Evolutionary conservation across 23 tunicate species (phyloP).

Genomic region (Corella eumyota): DNA sequence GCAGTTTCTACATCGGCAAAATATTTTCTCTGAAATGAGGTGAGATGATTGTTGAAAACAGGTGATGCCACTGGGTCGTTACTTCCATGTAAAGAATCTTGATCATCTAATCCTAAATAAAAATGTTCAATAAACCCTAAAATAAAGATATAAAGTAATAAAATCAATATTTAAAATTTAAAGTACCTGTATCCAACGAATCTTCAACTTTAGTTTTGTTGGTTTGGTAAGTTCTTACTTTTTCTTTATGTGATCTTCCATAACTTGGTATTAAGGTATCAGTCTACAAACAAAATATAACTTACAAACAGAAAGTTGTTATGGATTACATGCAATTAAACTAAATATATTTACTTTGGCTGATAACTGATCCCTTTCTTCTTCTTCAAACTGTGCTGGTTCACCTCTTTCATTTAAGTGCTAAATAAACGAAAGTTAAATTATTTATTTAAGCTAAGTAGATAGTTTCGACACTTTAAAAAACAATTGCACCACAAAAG

Average conservation of each 20-base stretch:
- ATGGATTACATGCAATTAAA: too few species aligned
- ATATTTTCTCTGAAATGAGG: slow-evolving; percentile 34
- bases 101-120: slow-evolving; percentile 24
- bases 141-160: background rate
- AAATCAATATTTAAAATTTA: background rate
- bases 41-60: slow-evolving; percentile 15
- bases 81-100: slow-evolving; percentile 84
- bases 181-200: background rate
- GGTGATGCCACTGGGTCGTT: slow-evolving; percentile 54
- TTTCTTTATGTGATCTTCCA: too few species aligned
- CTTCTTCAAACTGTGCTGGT: background rate
- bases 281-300: too few species aligned
- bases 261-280: too few species aligned
- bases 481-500: too few species aligned
- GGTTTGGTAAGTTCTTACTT: background rate
- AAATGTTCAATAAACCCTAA: background rate
- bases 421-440: too few species aligned
- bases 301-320: too few species aligned
- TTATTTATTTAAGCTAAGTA: too few species aligned
- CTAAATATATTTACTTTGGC: too few species aligned
- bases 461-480: too few species aligned
- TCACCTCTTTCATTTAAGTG: too few species aligned
- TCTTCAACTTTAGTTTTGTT: background rate
- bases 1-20: slow-evolving; percentile 2
- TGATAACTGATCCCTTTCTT: background rate